A percentile compares a stretch with the other conserved stretches of the same genome.
These are phyloP conservation scores for Chloromyia formosa DNA, from an alignment of 2,888 invertebrate species.

Conservation along the genomic window DNA sequence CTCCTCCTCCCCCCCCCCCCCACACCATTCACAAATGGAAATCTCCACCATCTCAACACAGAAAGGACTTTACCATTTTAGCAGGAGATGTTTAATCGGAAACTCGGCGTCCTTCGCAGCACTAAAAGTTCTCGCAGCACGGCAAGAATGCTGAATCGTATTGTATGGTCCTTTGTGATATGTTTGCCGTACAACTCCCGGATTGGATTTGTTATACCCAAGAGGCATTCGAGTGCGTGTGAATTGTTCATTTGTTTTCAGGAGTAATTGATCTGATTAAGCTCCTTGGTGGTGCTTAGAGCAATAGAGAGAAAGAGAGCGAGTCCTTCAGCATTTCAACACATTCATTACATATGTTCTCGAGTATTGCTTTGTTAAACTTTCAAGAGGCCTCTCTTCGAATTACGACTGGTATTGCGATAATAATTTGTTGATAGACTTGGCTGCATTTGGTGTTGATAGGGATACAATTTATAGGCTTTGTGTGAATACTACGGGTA, in stretches of 20 bases:
- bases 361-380: conserved; percentile 30
- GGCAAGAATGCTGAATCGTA: conserved; percentile 8
- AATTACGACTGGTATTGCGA: conserved; percentile 1
- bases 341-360: conserved; percentile 35
- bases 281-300: conserved; percentile 31
- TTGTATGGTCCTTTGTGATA: conserved; percentile 16
- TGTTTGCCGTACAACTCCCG: conserved; percentile 36
- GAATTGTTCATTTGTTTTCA: conserved; percentile 49
- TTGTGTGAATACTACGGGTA: background rate
- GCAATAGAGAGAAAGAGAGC: background rate
- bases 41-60: background rate
- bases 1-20: background rate
- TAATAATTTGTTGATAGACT: conserved; percentile 21
- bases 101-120: conserved; percentile 10
- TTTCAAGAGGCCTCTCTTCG: conserved; percentile 18
- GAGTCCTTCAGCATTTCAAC: conserved; percentile 7
- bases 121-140: conserved; percentile 20
- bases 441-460: conserved; percentile 12
- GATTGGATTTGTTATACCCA: conserved; percentile 35
- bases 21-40: background rate
- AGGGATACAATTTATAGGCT: background rate
- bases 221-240: conserved; percentile 45
- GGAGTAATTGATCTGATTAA: conserved; percentile 50
- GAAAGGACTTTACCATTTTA: conserved; percentile 1
- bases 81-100: conserved; percentile 15